These are phyloP conservation scores for Zeugodacus cucurbitae DNA, from an alignment of 1,140 invertebrate species.

Conservation along the genomic window DNA sequence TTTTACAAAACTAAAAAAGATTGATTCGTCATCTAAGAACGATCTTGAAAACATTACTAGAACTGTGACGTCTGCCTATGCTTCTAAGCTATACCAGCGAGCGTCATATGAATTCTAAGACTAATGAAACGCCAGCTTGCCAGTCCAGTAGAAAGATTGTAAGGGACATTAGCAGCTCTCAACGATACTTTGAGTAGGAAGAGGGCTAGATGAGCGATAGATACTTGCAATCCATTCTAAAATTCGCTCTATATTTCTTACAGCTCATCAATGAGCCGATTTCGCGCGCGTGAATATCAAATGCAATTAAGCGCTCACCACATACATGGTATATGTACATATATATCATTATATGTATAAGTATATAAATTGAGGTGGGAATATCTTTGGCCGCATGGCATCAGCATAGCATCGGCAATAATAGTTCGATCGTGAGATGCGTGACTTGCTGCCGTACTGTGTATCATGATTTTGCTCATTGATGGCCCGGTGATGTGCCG, in stretches of 20 bases:
- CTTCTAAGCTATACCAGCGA: too few relatives aligned
- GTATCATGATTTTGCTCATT: conserved; percentile 4
- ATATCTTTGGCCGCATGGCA: neutral
- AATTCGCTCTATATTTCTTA: neutral
- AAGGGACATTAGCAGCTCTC: too few relatives aligned
- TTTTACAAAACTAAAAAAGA: too few relatives aligned
- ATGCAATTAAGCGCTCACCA: neutral
- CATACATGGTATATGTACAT: neutral
- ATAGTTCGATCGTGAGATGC: conserved; percentile 46
- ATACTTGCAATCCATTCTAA: too few relatives aligned
- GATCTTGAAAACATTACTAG: too few relatives aligned
- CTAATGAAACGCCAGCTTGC: too few relatives aligned
- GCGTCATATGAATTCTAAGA: too few relatives aligned
- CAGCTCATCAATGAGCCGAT: neutral
- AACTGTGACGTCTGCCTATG: too few relatives aligned
- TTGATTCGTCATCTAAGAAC: too few relatives aligned
- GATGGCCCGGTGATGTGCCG: neutral
- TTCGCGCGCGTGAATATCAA: conserved; percentile 1
- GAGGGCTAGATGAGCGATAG: too few relatives aligned
- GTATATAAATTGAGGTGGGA: conserved; percentile 10
- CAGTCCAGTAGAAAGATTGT: too few relatives aligned
- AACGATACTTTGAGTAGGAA: too few relatives aligned
- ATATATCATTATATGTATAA: neutral
- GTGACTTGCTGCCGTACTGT: conserved; percentile 37
- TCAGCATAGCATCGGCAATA: neutral